A percentile compares a stretch with the other conserved stretches of the same genome.
Conservation (phyloP, 2,113 vertebrate species). For the Nicator chloris region DNA sequence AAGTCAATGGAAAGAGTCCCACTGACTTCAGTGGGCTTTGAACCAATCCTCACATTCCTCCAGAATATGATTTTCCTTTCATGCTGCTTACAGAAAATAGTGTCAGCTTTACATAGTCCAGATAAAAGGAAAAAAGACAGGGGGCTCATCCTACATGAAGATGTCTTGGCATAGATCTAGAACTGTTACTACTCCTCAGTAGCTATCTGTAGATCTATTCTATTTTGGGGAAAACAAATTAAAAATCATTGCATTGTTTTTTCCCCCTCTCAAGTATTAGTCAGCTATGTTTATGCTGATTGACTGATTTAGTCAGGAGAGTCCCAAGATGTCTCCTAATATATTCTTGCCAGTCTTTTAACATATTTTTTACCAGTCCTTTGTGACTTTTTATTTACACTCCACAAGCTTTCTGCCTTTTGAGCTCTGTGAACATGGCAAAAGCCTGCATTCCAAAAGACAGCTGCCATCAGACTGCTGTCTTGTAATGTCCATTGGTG, state of each 20-base stretch:
- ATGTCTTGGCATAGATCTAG: not conserved
- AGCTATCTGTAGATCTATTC: not conserved
- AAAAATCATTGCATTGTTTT: not conserved
- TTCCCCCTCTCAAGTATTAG: not conserved
- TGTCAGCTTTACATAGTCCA: not conserved
- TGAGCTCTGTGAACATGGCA: not conserved
- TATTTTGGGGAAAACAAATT: not conserved
- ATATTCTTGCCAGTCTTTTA: not conserved
- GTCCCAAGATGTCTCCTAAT: not conserved
- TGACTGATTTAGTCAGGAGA: not conserved
- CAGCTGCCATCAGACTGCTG: not conserved
- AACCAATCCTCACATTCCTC: constrained; percentile 12
- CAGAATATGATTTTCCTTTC: not conserved
- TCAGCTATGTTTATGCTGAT: not conserved
- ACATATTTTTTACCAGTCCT: not conserved
- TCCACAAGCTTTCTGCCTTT: not conserved
- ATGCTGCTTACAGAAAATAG: not conserved
- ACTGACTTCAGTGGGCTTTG: constrained; percentile 14
- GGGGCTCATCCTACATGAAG: not conserved
- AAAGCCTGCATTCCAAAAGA: not conserved
- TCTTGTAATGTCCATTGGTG: not conserved
- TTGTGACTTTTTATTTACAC: not conserved
- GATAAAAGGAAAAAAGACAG: not conserved
- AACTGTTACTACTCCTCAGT: not conserved
- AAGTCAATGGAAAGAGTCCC: constrained; percentile 29